Conservation (phyloP, 2,888 invertebrate species). For the Creontiades dilutus region DNA sequence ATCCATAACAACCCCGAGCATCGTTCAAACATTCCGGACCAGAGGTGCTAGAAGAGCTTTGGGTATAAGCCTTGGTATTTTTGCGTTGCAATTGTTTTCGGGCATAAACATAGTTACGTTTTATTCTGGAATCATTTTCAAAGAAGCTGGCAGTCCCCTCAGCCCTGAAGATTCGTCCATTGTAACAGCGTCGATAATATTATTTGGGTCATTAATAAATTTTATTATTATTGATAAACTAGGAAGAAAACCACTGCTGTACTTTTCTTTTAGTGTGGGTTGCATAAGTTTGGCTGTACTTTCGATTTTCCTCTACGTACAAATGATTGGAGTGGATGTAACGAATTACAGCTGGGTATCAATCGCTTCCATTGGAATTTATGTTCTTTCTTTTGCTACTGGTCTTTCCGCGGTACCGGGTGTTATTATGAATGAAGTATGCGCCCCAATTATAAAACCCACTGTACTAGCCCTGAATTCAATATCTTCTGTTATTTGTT, state of each 20-base stretch:
- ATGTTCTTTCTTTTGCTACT: constrained; percentile 32
- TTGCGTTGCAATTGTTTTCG: constrained; percentile 4
- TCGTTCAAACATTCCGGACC: background rate
- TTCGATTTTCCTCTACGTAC: constrained; percentile 1
- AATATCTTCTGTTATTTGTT: background rate
- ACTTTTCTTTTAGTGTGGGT: background rate
- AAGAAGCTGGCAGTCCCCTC: constrained; percentile 44
- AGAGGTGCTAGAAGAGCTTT: constrained; percentile 27
- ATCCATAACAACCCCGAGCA: background rate
- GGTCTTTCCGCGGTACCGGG: constrained; percentile 34
- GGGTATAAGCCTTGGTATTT: background rate
- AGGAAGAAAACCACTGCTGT: constrained; percentile 59
- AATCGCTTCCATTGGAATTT: background rate
- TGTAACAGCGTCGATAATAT: background rate
- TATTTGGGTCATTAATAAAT: background rate
- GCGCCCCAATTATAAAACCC: constrained; percentile 17
- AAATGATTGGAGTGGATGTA: background rate
- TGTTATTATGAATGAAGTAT: constrained; percentile 50
- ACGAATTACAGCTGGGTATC: constrained; percentile 33
- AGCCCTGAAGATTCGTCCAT: constrained; percentile 64
- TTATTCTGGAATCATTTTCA: constrained; percentile 53
- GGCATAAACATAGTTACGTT: constrained; percentile 40
- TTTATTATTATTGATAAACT: constrained; percentile 28
- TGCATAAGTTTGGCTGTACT: background rate
- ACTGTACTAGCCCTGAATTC: background rate